Evolutionary conservation across 2,797 vertebrate genomes (phyloP).

Genomic region (Novumbra hubbsi): DNA sequence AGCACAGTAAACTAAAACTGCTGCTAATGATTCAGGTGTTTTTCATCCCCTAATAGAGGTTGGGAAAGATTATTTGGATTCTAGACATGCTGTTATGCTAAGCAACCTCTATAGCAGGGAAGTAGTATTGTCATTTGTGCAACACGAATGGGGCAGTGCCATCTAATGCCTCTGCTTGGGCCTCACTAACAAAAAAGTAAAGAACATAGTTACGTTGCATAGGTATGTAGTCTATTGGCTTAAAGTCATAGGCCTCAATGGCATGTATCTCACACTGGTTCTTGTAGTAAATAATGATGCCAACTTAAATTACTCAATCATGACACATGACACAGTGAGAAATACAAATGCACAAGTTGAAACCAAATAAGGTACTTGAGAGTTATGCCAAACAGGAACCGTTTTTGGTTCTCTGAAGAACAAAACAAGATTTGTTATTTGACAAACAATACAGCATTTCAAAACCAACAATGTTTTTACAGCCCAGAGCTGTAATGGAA

Average conservation of each 20-base stretch:
- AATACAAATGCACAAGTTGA: too few relatives aligned
- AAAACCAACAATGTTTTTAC: too few relatives aligned
- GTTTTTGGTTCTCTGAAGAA: too few relatives aligned
- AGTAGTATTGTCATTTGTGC: conserved; percentile 30
- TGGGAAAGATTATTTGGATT: neutral
- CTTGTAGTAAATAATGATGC: neutral
- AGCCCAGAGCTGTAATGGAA: too few relatives aligned
- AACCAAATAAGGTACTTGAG: too few relatives aligned
- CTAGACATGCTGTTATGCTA: neutral
- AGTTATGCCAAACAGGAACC: too few relatives aligned
- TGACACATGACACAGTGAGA: neutral
- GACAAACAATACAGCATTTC: too few relatives aligned
- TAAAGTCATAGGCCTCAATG: neutral
- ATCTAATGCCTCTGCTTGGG: conserved; percentile 5
- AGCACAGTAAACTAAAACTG: neutral
- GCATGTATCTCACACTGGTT: neutral
- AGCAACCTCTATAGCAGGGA: conserved; percentile 14
- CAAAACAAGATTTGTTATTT: too few relatives aligned
- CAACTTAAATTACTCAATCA: neutral
- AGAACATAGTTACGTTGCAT: neutral
- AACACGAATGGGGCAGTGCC: conserved; percentile 2
- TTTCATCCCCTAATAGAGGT: neutral
- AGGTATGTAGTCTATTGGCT: neutral
- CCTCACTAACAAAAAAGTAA: neutral
- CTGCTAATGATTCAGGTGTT: neutral